These are phyloP conservation scores for Lithosia quadra DNA, from an alignment of 2,888 invertebrate genomes.

Conservation along the genomic window DNA sequence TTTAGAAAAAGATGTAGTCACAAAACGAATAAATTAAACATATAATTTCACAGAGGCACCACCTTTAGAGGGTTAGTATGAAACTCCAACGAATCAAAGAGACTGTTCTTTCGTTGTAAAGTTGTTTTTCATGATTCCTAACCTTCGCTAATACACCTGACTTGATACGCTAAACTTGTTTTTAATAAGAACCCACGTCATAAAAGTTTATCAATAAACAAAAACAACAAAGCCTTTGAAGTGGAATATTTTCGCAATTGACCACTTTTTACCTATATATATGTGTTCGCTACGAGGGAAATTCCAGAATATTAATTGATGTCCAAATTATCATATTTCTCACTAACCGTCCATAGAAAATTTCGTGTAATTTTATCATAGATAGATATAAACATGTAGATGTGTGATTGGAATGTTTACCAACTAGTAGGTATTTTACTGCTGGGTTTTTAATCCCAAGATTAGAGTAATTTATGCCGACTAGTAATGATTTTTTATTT, in stretches of 20 bases:
- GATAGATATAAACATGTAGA: slow-evolving; percentile 10
- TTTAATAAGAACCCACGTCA: neutral
- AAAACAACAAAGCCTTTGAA: neutral
- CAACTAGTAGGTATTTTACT: slow-evolving; percentile 8
- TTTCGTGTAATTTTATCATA: slow-evolving; percentile 1
- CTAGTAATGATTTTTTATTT: neutral
- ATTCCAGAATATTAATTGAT: slow-evolving; percentile 2
- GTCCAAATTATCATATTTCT: neutral
- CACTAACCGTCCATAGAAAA: neutral
- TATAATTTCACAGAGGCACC: too few species aligned
- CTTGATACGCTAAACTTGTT: too few species aligned
- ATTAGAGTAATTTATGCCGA: slow-evolving; percentile 9
- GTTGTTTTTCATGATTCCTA: too few species aligned
- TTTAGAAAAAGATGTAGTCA: too few species aligned
- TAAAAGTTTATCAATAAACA: neutral
- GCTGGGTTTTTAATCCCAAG: slow-evolving; percentile 8
- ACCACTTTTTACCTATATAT: neutral
- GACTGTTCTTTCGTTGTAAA: too few species aligned
- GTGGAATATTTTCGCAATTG: neutral
- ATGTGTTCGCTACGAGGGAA: neutral
- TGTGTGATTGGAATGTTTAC: slow-evolving; percentile 3
- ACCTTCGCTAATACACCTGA: too few species aligned
- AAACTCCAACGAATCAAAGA: too few species aligned
- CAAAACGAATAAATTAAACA: too few species aligned
- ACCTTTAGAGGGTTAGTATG: too few species aligned